Conservation (phyloP, 2,888 invertebrate species). For the Drosophila robusta region DNA sequence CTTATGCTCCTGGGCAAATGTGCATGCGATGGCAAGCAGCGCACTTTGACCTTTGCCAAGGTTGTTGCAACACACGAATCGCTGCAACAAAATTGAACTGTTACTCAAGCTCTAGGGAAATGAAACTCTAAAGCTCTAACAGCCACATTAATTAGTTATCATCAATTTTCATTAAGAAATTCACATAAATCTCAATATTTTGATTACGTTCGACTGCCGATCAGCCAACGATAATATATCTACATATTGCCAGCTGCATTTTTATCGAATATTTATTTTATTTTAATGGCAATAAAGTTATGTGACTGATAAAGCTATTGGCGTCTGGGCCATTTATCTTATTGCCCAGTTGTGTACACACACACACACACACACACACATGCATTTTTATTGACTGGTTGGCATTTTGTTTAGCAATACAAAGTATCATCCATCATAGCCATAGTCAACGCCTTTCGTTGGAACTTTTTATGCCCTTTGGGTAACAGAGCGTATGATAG, state of each 20-base stretch:
- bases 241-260: conserved; percentile 17
- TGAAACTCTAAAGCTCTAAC: background rate
- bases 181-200: conserved; percentile 51
- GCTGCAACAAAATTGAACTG: conserved; percentile 9
- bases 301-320: conserved; percentile 40
- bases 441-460: conserved; percentile 44
- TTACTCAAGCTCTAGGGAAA: background rate
- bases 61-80: conserved; percentile 52
- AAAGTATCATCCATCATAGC: conserved; percentile 65
- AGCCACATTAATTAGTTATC: conserved; percentile 30
- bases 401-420: conserved; percentile 44
- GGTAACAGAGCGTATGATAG: conserved; percentile 7
- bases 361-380: conserved; percentile 29
- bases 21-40: conserved; percentile 41
- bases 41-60: conserved; percentile 67
- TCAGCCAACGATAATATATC: conserved; percentile 45
- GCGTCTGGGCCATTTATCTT: conserved; percentile 35
- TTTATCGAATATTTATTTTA: conserved; percentile 3
- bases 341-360: conserved; percentile 31
- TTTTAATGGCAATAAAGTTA: conserved; percentile 16
- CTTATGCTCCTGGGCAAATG: conserved; percentile 37
- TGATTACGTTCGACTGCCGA: conserved; percentile 17
- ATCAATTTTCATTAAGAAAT: conserved; percentile 52
- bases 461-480: conserved; percentile 31
- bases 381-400: conserved; percentile 67